Conservation (phyloP, 2,113 vertebrate genomes). For the Nasalis larvatus region DNA sequence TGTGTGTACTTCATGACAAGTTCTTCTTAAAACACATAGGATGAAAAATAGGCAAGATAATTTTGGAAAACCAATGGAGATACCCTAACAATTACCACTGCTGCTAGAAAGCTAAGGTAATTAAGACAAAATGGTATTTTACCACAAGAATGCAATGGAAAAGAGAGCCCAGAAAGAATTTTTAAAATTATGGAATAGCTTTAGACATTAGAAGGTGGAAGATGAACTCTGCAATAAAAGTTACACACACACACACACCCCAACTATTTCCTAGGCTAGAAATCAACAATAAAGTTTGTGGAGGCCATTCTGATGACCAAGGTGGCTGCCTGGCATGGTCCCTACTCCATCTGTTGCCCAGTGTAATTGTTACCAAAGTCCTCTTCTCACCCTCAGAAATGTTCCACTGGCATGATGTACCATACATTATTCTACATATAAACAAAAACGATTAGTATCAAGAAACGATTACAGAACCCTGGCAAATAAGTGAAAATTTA, state of each 20-base stretch:
- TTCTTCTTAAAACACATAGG: not conserved
- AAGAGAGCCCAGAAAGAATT: not conserved
- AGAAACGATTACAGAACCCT: not conserved
- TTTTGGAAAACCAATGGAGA: not conserved
- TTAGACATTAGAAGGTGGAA: not conserved
- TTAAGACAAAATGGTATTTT: not conserved
- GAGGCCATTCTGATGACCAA: rapidly evolving
- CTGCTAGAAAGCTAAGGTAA: not conserved
- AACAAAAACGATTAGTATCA: not conserved
- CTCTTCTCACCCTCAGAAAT: not conserved
- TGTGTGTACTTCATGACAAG: not conserved
- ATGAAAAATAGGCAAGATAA: not conserved
- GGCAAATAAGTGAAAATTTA: not conserved
- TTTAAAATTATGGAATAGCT: not conserved
- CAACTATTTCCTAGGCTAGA: not conserved
- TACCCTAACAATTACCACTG: not conserved
- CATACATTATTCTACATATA: not conserved
- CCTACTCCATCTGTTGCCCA: no score
- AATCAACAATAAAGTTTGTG: no score
- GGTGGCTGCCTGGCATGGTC: no score
- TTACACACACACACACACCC: not conserved
- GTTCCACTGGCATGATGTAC: no score
- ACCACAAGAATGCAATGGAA: not conserved
- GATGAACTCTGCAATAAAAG: not conserved
- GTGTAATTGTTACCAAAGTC: not conserved